A percentile compares a stretch with the other conserved stretches of the same genome.
phyloP scores from a whole-genome alignment of 2,113 vertebrate genomes.

The Smithornis capensis region DNA sequence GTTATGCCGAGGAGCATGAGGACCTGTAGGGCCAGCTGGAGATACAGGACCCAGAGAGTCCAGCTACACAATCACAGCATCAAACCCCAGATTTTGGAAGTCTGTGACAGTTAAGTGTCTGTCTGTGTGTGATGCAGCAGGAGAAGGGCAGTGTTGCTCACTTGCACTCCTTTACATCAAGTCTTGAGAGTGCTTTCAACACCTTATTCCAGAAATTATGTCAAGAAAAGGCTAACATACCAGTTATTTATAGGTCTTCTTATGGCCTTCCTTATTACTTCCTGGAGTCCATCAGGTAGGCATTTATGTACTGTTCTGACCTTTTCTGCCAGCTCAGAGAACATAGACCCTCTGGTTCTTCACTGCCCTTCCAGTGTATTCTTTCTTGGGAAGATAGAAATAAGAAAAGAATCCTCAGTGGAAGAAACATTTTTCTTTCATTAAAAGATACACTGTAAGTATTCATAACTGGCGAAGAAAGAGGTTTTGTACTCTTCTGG shows the following conservation, averaged over 20 bases:
- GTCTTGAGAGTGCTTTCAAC: background rate
- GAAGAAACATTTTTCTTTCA: background rate
- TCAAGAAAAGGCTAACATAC: slow-evolving; percentile 7
- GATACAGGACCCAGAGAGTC: background rate
- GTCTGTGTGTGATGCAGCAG: background rate
- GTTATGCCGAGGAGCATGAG: background rate
- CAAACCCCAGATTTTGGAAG: background rate
- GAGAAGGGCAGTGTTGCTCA: background rate
- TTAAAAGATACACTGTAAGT: background rate
- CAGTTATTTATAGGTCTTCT: slow-evolving; percentile 19
- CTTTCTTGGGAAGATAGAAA: background rate
- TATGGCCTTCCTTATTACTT: slow-evolving; percentile 13
- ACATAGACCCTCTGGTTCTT: background rate
- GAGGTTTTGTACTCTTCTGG: background rate
- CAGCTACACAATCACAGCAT: accelerated
- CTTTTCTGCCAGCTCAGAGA: slow-evolving; percentile 33
- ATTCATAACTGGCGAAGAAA: background rate
- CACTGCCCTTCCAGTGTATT: background rate
- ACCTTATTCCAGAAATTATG: background rate
- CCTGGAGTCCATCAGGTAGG: background rate
- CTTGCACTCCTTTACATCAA: background rate
- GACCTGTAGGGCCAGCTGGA: background rate
- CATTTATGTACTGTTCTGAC: slow-evolving; percentile 32
- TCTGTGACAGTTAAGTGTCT: background rate
- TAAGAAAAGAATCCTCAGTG: background rate